phyloP scores from a whole-genome alignment of 1,140 invertebrate species.

The Tetramorium simillimum region DNA sequence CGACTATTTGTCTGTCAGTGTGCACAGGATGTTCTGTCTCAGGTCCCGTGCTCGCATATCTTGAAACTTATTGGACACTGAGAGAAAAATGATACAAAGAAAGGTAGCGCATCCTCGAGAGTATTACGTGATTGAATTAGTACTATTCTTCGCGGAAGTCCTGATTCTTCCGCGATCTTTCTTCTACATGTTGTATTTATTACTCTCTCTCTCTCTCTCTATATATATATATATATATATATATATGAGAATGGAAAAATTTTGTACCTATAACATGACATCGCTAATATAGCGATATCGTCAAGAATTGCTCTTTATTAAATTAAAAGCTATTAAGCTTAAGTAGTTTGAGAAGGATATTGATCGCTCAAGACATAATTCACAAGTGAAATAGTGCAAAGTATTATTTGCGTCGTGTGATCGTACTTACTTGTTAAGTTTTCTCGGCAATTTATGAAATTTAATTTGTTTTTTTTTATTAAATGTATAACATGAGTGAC shows the following conservation, averaged over 20 bases:
- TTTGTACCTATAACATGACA: neutral
- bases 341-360: constrained; percentile 2
- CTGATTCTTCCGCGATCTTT: neutral
- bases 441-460: neutral
- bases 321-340: constrained; percentile 21
- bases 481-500: neutral
- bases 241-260: too few relatives aligned
- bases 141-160: neutral
- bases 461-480: neutral
- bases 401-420: neutral
- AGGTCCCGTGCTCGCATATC: neutral
- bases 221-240: too few relatives aligned
- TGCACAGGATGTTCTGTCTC: neutral
- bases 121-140: neutral
- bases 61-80: neutral
- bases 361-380: constrained; percentile 9
- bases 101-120: neutral
- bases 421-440: neutral
- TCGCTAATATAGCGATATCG: neutral
- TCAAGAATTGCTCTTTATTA: neutral
- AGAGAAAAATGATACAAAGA: neutral
- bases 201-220: neutral
- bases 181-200: neutral
- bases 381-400: neutral
- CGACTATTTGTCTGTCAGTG: constrained; percentile 6